Base-by-base conservation (phyloP, 37 sponge, comb jelly and placozoan species). In the Bolinopsis microptera region DNA sequence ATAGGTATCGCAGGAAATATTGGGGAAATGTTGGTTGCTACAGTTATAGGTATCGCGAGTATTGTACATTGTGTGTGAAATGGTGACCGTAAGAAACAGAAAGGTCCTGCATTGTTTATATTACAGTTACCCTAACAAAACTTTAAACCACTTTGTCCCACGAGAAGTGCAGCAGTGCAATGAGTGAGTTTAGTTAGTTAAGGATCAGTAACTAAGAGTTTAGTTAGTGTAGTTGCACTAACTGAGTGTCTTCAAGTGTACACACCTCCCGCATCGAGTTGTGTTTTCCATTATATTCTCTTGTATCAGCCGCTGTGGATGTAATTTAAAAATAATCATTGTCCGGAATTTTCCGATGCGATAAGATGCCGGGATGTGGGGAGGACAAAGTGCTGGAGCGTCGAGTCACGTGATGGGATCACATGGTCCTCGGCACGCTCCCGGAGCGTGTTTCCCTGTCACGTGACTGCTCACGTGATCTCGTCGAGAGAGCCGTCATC, bases 251-350 rank as follows among this genome's bases (percentile, higher is more conserved):
- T 48, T 18, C 9, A 48, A 48, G 5, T 48, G 13, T 48, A 48
- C 61, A 48, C 61, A 18, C 61, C 13, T 48, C 9, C 61, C 61
- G 13, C 61, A 48, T 13, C 61, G 61, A 48, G 61, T n/a, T n/a
- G n/a, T n/a, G n/a, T 48, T 48, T 48, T 48, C 61, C 61, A 48
- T 48, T 48, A 48, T n/a, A n/a, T 48, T 13, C 61, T 48, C 61
- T 13, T 5, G 9, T 48, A 48, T 48, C 61, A 48, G 61, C 61
- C 61, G 61, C 61, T 48, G 61, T 48, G 61, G 61, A 48, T 77
- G 80, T 77, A 77, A 77, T 77, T 77, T 77, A 77, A 32, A 77
- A 77, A 77, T 77, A 77, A 77, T 77, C 80, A 77, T 77, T 77
- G 80, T 77, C 33, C 80, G 80, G 80, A 77, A 35, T 77, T 77